Base-by-base conservation (phyloP, 1,140 invertebrate genomes). In the Leptoteleia sp. region DNA sequence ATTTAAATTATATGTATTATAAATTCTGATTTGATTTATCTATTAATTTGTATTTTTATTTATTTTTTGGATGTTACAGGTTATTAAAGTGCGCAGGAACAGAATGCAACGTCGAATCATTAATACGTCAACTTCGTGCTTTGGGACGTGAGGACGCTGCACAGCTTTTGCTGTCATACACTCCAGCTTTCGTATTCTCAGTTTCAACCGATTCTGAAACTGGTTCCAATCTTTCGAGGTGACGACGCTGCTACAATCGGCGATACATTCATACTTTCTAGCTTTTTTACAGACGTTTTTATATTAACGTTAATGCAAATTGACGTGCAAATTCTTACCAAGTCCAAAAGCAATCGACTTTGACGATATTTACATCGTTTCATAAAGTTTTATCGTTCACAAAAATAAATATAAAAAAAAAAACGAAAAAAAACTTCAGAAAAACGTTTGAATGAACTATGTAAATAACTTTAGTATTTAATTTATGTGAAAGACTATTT, bases 141-240 rank as follows among this genome's bases (percentile, higher is more conserved):
- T 79, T 89, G 0, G 88, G 84, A 52, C 81, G 88, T 35, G 87
- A 89, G 35, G 88, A 89, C 40, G 87, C 87, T 22, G 88, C 84
- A 11, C 80, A 84, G 37, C 80, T 89, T 29, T 83, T 89, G 59
- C 70, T 89, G 1, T 84, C 87, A 4, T 82, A 87, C 45, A 89
- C 87, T 15, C 83, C 88, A 38, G 83, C 83, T 37, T 89, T 87
- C 57, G 72, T 88, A 47, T 72, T 89, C 35, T 84, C 84, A 19
- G 83, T 81, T 76, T 72, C 82, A 25, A 42, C 83, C 11, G 88
- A 89, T 1, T 89, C 88, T 4, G 88, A 89, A 72, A 89, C 87
- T 55, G 86, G 87, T 55, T 89, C 88, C 13, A 88, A 89, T 83
- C 85, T 89, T 79, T 89, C 88, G 13, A 89, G 88, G 89, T 89